Base-by-base conservation (phyloP, 2,113 vertebrate species). In the Odocoileus hemionus region DNA sequence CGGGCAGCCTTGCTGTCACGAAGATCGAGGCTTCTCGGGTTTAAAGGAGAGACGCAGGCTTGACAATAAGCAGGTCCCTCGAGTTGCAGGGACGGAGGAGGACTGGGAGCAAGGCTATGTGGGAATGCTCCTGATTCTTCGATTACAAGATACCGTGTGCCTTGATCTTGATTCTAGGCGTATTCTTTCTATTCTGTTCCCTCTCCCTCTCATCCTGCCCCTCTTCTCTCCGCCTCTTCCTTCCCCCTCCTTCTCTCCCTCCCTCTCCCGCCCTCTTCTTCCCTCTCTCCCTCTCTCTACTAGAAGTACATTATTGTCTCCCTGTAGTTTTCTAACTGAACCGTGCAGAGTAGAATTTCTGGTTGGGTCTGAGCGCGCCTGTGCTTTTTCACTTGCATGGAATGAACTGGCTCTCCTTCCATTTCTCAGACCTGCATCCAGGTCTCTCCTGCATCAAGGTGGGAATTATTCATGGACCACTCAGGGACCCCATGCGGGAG, bases 241-340 rank as follows among this genome's bases (percentile, higher is more conserved):
- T 26, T 17, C 14, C n/a, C 15, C 23, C 36, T 43, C 26, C 19
- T 6, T 43, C 3, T 25, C 33, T 26, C 28, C 33, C 28, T 12
- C 26, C 50, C 21, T 2, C 21, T 19, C 12, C 36, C 9, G 6
- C 33, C 52, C 50, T 55, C 45, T 19, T 50, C 45, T 80, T 50
- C 78, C 43, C 45, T n/a, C 25, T 30, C 28, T 10, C 16, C 28
- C 36, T 61, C 17, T 30, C 36, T 89, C 52, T 95, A 84, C 91
- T 17, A 0, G 61, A 36, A 93, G 76, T 96, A 47, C 91, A 67
- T 82, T 83, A 36, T 52, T 50, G 74, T 86, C 97, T 97, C 96
- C 95, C 78, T 87, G 60, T 61, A 39, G 78, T 97, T 98, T 97
- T 91, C 91, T 95, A 86, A 97, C 96, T 96, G 94, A 95, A 79